These are phyloP conservation scores for Apistogramma diplotaenia DNA, from an alignment of 2,113 vertebrate species.

Conservation along the genomic window DNA sequence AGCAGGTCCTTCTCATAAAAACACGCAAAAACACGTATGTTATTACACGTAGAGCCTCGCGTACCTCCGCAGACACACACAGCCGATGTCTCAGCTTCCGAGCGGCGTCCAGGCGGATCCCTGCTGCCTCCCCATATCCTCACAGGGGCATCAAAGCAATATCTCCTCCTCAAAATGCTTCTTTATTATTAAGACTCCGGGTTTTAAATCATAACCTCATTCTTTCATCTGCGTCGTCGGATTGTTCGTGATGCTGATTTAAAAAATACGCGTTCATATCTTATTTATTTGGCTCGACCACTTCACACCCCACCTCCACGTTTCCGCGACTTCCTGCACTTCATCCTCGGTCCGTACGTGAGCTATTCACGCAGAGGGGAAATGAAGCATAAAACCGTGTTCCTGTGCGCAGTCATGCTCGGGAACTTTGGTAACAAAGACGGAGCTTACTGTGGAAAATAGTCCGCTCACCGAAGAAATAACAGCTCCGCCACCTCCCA, in stretches of 20 bases:
- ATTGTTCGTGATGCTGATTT: background rate
- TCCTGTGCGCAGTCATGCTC: background rate
- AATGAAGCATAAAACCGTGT: background rate
- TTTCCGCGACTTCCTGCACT: constrained; percentile 29
- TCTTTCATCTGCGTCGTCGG: background rate
- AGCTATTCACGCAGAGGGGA: accelerated
- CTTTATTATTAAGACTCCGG: background rate
- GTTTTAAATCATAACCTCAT: background rate
- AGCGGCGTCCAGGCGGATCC: constrained; percentile 16
- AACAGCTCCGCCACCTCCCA: constrained; percentile 15
- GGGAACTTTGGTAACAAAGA: background rate
- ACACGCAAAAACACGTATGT: accelerated
- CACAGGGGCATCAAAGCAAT: background rate
- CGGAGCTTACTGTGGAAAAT: background rate
- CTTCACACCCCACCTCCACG: constrained; percentile 36
- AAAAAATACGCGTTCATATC: background rate
- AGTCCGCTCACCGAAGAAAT: constrained; percentile 17
- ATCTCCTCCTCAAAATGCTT: background rate
- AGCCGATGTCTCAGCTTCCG: constrained; percentile 25
- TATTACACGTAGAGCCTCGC: background rate
- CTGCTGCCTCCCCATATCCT: background rate
- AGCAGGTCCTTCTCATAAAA: background rate
- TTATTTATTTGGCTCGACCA: constrained; percentile 56
- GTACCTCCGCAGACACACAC: background rate
- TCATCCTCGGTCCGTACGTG: background rate